Base-by-base conservation (phyloP, 1,140 invertebrate species). In the Popillia japonica region DNA sequence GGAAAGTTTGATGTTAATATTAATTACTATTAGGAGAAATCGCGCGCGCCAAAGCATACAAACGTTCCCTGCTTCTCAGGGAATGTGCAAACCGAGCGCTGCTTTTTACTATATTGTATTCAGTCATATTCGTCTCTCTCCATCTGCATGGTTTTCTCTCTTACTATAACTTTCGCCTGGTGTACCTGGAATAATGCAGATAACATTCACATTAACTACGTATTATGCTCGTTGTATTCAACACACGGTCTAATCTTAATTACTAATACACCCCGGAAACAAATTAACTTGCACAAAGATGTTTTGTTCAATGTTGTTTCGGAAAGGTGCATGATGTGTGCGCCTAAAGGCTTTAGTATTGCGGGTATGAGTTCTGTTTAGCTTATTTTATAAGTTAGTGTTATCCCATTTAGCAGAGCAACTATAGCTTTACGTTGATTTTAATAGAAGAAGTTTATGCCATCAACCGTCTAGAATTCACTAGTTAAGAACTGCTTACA, bases 1-100 rank as follows among this genome's bases (percentile, higher is more conserved):
- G 48, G 48, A 55, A 55, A 55, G 48, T 55, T 55, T n/a, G 48
- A n/a, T 17, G 48, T n/a, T 55, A 55, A 55, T 55, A 55, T 55
- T 55, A 55, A 55, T n/a, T 55, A 55, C 48, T 11, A 17, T 17
- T 44, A 44, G 6, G 44, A 48, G 44, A 48, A 48, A 48, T 48
- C 11, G 7, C 44, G 44, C 6, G n/a, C 44, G 44, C 48, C 6
- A 55, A 6, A 6, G 11, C 6, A n/a, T n/a, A 17, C 48, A 17
- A 2, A 17, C 4, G 48, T 9, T 44, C 7, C 42, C 42, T 9
- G 8, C 14, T 55, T 14, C 48, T 17, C 14, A 6, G 48, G 14
- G 17, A 17, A 55, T 55, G 6, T n/a, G 14, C 48, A n/a, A 55
- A 55, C 11, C 14, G 48, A 14, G 14, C 3, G 17, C 17, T 55